A percentile compares a stretch with the other conserved stretches of the same genome.
These are phyloP conservation scores for Eupithecia tripunctaria DNA, from an alignment of 2,888 invertebrate genomes.

Conservation along the genomic window DNA sequence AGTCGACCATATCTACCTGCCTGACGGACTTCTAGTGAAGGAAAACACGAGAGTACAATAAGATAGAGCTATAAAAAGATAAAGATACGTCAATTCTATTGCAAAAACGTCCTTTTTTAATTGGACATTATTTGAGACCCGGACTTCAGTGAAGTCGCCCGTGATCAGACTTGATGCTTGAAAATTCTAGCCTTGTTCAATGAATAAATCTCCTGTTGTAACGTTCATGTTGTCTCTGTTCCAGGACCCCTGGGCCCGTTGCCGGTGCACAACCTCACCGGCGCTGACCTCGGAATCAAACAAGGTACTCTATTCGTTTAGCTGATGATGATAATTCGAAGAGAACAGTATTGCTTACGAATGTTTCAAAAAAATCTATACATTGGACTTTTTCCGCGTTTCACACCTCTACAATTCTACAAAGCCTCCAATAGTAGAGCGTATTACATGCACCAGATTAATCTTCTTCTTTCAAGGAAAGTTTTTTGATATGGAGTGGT, in stretches of 20 bases:
- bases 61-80: too few species aligned
- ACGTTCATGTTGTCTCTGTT: slow-evolving; percentile 44
- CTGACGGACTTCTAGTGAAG: too few species aligned
- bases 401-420: too few species aligned
- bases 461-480: background rate
- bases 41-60: too few species aligned
- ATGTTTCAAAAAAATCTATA: too few species aligned
- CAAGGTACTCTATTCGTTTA: slow-evolving; percentile 64
- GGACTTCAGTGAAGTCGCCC: background rate
- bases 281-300: slow-evolving; percentile 62
- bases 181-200: slow-evolving; percentile 28
- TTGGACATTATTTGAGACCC: background rate
- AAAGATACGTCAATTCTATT: background rate
- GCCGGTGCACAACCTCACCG: slow-evolving; percentile 73
- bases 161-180: background rate
- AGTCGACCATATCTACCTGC: too few species aligned
- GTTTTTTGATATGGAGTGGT: too few species aligned
- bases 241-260: slow-evolving; percentile 73
- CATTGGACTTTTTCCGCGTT: too few species aligned
- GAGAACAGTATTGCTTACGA: background rate
- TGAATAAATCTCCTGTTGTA: background rate
- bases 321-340: too few species aligned
- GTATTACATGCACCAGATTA: background rate
- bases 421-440: too few species aligned
- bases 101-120: too few species aligned